These are phyloP conservation scores for Capra hircus DNA, from an alignment of 2,113 vertebrate genomes.

Conservation along the genomic window DNA sequence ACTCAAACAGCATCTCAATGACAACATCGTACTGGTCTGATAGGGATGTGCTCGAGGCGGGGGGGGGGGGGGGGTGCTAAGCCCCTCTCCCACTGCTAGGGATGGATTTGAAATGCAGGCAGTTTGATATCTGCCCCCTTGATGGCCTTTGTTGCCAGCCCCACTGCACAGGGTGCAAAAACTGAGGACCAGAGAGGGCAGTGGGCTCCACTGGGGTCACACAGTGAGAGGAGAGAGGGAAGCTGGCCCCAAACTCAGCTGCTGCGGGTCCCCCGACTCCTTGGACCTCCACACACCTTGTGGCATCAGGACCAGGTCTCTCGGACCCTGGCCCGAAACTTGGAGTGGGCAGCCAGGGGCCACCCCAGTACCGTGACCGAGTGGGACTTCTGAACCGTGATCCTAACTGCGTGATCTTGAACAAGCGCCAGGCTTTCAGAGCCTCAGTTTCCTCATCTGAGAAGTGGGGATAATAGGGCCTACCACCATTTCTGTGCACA, in stretches of 20 bases:
- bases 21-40: accelerated
- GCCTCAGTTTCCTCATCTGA: neutral
- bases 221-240: neutral
- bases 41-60: accelerated
- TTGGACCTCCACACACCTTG: neutral
- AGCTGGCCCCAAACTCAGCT: neutral
- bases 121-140: neutral
- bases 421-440: too few species aligned
- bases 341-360: neutral
- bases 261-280: neutral
- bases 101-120: too few species aligned
- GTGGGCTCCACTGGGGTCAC: neutral
- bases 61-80: accelerated
- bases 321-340: accelerated
- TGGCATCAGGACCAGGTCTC: neutral
- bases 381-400: neutral
- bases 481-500: neutral
- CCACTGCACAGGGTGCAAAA: neutral
- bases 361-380: neutral
- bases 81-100: neutral
- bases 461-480: neutral
- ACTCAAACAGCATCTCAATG: neutral
- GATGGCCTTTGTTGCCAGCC: neutral
- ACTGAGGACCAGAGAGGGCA: neutral
- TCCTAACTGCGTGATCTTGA: neutral